Evolutionary conservation across 2,888 invertebrate genomes (phyloP), one percentile per base, ranked within the genome.

Genomic region (Beris morrisii): DNA sequence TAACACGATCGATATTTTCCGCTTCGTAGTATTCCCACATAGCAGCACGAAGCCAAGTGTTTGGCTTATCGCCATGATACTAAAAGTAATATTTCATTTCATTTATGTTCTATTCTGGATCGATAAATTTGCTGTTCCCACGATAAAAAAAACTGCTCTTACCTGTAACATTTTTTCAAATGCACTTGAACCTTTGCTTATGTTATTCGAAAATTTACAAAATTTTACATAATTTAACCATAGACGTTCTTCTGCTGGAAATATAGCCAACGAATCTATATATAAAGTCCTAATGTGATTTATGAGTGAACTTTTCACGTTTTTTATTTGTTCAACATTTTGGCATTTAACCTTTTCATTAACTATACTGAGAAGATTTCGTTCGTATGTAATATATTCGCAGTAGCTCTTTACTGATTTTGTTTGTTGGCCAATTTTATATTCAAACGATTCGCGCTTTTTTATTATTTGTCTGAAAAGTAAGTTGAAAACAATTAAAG

Each of bases 151-250:
- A 5, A 7, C 1, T 38, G 74, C 28, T 75, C 75, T 71, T 77
- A 87, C 87, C 82, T 85, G 84, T 54, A 87, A 75, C 84, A 87
- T 86, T 75, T 84, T 84, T 69, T 85, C 84, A 69, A 87, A 84
- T 61, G 85, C 83, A 13, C 83, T 81, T 7, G 85, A 83, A 15
- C 86, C 83, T 55, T 85, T 84, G 63, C 82, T 76, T 30, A 82
- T 78, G 72, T 84, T 85, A 6, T 85, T 83, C 31, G 87, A 86
- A 76, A 86, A 84, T 73, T 86, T 88, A 73, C 90, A 90, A 77
- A 93, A 94, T 73, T 90, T 89, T 61, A 94, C 88, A 74, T 90
- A 91, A 52, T 89, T 87, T 73, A 90, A 83, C 87, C 91, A 92
- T 65, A 93, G 82, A 70, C 87, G 84, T 46, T 89, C 79, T 75